Evolutionary conservation across 2,888 invertebrate species (phyloP).

Genomic region (Plagodis dolabraria): DNA sequence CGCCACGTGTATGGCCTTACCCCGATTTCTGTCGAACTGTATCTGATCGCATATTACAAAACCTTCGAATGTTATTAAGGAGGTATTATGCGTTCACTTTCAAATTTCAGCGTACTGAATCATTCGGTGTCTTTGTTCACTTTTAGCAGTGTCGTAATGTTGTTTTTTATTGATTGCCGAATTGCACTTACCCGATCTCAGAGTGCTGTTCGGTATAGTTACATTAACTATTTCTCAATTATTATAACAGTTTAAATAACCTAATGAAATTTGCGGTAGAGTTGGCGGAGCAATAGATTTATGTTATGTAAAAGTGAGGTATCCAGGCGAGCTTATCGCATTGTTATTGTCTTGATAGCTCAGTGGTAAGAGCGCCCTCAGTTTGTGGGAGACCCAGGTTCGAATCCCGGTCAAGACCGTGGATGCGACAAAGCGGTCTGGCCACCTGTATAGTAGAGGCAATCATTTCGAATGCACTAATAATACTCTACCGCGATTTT

Average conservation of each 20-base stretch:
- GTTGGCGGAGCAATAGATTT: conserved; percentile 24
- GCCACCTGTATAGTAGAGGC: conserved; percentile 36
- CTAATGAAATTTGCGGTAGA: conserved; percentile 54
- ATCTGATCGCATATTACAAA: conserved; percentile 59
- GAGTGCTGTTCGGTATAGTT: background rate
- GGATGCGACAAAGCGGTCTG: conserved; percentile 62
- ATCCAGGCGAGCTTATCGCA: conserved; percentile 58
- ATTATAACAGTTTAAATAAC: background rate
- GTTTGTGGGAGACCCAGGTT: conserved; percentile 79
- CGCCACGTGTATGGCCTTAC: conserved; percentile 66
- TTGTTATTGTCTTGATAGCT: conserved; percentile 83
- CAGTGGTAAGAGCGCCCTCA: conserved; percentile 81
- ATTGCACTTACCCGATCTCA: conserved; percentile 8
- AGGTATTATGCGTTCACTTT: conserved; percentile 57
- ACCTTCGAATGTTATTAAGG: conserved; percentile 53
- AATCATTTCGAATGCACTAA: conserved; percentile 31
- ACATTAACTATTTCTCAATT: conserved; percentile 12
- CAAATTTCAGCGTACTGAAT: conserved; percentile 41
- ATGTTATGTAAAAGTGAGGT: conserved; percentile 27
- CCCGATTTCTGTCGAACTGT: conserved; percentile 59
- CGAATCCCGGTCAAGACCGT: conserved; percentile 83
- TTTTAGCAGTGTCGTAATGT: conserved; percentile 21
- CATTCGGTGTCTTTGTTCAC: conserved; percentile 27
- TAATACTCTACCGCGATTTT: conserved; percentile 57
- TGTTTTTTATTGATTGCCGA: conserved; percentile 17